A percentile compares a stretch with the other conserved stretches of the same genome.
These are phyloP conservation scores for Parnassius apollo DNA, from an alignment of 2,888 invertebrate genomes.

Conservation along the genomic window DNA sequence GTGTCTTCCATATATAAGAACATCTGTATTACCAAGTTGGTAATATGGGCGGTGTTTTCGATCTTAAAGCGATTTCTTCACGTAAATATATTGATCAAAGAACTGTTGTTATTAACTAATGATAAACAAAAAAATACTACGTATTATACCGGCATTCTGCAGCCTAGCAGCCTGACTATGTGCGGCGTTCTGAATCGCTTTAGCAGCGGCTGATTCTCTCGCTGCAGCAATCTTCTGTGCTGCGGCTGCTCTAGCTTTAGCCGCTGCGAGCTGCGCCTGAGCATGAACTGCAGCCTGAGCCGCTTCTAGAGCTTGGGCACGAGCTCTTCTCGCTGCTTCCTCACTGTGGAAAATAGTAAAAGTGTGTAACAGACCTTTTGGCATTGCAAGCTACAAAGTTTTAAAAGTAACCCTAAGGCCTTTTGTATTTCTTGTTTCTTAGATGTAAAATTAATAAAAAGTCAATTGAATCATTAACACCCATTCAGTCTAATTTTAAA, in stretches of 20 bases:
- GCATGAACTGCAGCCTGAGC: constrained; percentile 84
- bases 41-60: background rate
- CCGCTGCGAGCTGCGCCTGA: constrained; percentile 85
- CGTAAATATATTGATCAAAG: background rate
- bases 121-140: background rate
- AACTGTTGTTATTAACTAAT: background rate
- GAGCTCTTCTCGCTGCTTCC: constrained; percentile 84
- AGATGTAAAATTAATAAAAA: no score
- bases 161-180: constrained; percentile 86
- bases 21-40: no score
- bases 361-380: no score
- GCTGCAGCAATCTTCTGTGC: constrained; percentile 87
- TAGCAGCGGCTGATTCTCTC: constrained; percentile 87
- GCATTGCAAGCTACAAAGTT: no score
- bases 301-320: constrained; percentile 84
- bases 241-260: constrained; percentile 86
- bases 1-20: no score
- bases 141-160: constrained; percentile 80
- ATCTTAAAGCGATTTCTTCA: no score
- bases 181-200: constrained; percentile 85
- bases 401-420: no score
- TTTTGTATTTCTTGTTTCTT: no score
- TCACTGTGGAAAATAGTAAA: constrained; percentile 58
- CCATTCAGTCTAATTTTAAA: no score
- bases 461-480: no score